phyloP scores from a whole-genome alignment of 1,140 invertebrate species.

The Macrobrachium nipponense region DNA sequence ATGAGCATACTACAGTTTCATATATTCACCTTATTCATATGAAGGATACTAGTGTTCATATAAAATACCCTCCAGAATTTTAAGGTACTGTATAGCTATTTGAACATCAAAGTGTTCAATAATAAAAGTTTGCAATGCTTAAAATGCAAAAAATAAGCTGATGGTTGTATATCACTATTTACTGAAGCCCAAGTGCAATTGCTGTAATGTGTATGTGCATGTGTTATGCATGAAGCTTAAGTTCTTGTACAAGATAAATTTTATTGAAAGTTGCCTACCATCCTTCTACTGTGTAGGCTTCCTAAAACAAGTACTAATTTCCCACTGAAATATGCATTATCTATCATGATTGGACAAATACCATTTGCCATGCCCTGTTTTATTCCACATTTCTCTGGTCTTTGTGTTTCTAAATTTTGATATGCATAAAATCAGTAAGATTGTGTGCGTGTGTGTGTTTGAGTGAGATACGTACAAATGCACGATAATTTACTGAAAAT shows the following conservation, averaged over 20 bases:
- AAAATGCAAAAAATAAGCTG: slow-evolving; percentile 41
- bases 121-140: slow-evolving; percentile 46
- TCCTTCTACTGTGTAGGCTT: neutral
- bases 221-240: slow-evolving; percentile 46
- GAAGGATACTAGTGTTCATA: slow-evolving; percentile 20
- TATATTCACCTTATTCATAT: neutral
- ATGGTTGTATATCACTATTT: slow-evolving; percentile 56
- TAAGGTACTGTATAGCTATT: slow-evolving; percentile 8
- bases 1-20: neutral
- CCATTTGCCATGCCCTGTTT: slow-evolving; percentile 16
- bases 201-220: slow-evolving; percentile 43
- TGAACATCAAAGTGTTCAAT: slow-evolving; percentile 13
- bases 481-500: neutral
- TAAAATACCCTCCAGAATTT: slow-evolving; percentile 49
- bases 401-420: slow-evolving; percentile 10
- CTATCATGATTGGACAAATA: slow-evolving; percentile 25
- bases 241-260: slow-evolving; percentile 21
- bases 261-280: neutral
- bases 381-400: slow-evolving; percentile 28
- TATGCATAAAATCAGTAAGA: neutral
- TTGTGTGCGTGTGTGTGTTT: neutral
- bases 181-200: slow-evolving; percentile 60
- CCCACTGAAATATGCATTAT: slow-evolving; percentile 15
- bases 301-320: slow-evolving; percentile 3
- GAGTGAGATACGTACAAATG: slow-evolving; percentile 2